Conservation (phyloP, 2,113 vertebrate genomes). For the Cottus gobio region DNA sequence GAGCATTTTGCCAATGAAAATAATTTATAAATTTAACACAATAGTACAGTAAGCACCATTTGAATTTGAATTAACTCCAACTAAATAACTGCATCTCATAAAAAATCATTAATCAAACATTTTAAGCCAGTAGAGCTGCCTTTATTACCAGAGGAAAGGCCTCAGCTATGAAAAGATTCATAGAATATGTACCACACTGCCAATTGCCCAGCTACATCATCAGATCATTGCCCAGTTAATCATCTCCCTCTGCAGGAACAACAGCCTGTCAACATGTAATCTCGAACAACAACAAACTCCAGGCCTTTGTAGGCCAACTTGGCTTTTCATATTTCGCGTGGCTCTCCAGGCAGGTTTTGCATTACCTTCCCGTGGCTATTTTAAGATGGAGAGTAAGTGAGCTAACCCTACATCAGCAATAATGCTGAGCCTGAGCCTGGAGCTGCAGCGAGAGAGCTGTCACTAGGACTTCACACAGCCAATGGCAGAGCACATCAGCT, state of each 20-base stretch:
- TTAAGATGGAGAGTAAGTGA: constrained; percentile 53
- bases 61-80: background rate
- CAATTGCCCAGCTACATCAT: constrained; percentile 19
- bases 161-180: background rate
- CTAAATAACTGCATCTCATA: background rate
- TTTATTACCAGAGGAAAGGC: background rate
- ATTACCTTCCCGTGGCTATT: constrained; percentile 44
- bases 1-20: background rate
- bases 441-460: too few relatives aligned
- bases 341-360: constrained; percentile 41
- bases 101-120: background rate
- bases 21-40: background rate
- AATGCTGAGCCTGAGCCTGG: constrained; percentile 16
- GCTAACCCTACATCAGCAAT: constrained; percentile 53
- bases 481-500: constrained; percentile 6
- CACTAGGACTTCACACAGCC: constrained; percentile 22
- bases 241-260: constrained; percentile 27
- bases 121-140: background rate
- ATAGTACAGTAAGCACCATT: background rate
- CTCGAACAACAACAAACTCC: constrained; percentile 52
- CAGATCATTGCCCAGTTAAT: constrained; percentile 5
- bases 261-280: constrained; percentile 42
- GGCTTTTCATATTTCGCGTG: constrained; percentile 43
- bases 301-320: constrained; percentile 3
- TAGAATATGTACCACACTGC: constrained; percentile 1